Evolutionary conservation across 1,140 invertebrate genomes (phyloP), one percentile per base, ranked within the genome.

Genomic region (Trissolcus basalis): DNA sequence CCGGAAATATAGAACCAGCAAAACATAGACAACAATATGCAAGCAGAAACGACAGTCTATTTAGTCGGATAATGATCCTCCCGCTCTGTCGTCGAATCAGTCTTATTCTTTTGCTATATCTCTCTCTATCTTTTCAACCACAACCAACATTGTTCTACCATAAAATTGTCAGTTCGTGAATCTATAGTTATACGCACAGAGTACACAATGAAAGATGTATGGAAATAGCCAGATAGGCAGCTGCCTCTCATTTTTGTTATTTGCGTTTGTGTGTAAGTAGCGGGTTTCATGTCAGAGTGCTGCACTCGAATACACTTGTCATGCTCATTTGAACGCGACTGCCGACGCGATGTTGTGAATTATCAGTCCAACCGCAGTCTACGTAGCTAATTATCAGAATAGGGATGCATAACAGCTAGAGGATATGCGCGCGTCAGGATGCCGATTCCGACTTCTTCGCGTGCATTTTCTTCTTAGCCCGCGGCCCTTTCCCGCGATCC

Each of bases 161-260:
- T 87, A 85, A 88, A 87, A 88, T 86, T 84, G 85, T 85, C 85
- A 85, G 81, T 81, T 73, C 77, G 77, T 81, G 81, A 86, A 86
- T 87, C 84, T 85, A 86, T 86, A 87, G 85, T 85, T 83, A 84
- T 78, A 61, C 69, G 82, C 74, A 87, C 81, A 86, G 85, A 86
- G 85, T 83, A 79, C 65, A 86, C 83, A 86, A 86, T 85, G 82
- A 83, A 85, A 85, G 81, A 85, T 83, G 80, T 85, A 86, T 84
- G 83, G 82, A 83, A 86, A 86, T 86, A 82, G 81, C 80, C 81
- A 82, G 83, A 85, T 84, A 85, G 81, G 68, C 81, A 76, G 78
- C 77, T 61, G 73, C 49, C 58, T 44, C 68, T 13, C 67, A 49
- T 77, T 77, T 77, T 60, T 75, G 59, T 27, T 27, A 27, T 27